These are phyloP conservation scores for Sebastes taczanowskii DNA, from an alignment of 2,797 vertebrate species.

Conservation along the genomic window DNA sequence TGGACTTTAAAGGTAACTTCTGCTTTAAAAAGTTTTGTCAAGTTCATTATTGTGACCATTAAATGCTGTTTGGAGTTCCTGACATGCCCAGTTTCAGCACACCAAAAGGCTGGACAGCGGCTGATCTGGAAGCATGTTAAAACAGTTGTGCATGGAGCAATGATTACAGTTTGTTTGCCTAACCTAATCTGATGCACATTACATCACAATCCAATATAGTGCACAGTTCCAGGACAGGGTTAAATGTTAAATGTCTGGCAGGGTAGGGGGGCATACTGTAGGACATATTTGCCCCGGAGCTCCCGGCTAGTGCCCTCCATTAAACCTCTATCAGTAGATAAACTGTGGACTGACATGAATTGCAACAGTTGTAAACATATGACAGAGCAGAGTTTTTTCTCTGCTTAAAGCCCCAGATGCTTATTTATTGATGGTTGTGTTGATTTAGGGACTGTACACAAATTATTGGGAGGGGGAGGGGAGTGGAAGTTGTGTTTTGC, in stretches of 20 bases:
- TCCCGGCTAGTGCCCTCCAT: conserved; percentile 47
- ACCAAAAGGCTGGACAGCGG: conserved; percentile 52
- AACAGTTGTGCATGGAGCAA: background rate
- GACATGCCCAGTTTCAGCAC: conserved; percentile 48
- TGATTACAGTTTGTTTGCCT: conserved; percentile 34
- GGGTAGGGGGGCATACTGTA: background rate
- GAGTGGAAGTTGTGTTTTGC: background rate
- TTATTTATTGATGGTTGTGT: conserved; percentile 1
- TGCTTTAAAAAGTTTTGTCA: conserved; percentile 1
- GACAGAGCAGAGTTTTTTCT: background rate
- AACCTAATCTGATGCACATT: conserved; percentile 25
- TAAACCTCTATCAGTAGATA: conserved; percentile 58
- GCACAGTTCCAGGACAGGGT: conserved; percentile 40
- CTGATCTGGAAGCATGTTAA: background rate
- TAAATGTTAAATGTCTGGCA: conserved; percentile 52
- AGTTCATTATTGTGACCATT: conserved; percentile 15
- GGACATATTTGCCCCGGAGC: conserved; percentile 48
- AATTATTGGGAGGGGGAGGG: background rate
- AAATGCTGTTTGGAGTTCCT: background rate
- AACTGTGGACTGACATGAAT: conserved; percentile 59
- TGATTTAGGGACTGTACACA: conserved; percentile 17
- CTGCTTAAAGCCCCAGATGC: background rate
- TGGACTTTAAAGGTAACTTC: conserved; percentile 4
- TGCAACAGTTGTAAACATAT: conserved; percentile 38
- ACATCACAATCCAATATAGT: conserved; percentile 50